Evolutionary conservation across 2,888 invertebrate genomes (phyloP), one percentile per base, ranked within the genome.

Genomic region (Phyto melanocephala): DNA sequence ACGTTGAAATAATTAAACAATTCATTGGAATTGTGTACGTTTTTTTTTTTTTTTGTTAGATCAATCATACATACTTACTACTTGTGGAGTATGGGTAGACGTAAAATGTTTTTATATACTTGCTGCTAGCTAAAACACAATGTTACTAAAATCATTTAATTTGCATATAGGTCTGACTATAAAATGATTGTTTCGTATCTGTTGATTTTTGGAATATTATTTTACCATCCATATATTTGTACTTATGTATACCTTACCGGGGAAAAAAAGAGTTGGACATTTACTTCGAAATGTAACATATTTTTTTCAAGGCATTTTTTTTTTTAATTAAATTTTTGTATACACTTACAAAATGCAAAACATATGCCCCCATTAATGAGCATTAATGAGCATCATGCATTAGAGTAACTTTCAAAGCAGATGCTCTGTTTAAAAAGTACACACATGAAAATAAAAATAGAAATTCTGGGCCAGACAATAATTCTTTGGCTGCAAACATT

Each of bases 1-100:
- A 80, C 79, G n/a, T 68, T 60, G 40, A 60, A 72, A 79, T 72
- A 72, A 79, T 72, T 72, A 79, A 79, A 67, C 67, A 72, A 60
- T 80, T 80, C 67, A 74, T 74, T 80, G 58, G 67, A 52, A 74
- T 74, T 54, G 58, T 50, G 62, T 54, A 54, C 24, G 15, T 50
- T 58, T 28, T 24, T 24, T 42, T 63, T 28, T 20, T 13, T 50
- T 58, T 28, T 24, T 24, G 8, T 63, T 28, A 5, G 56, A 28
- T 28, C 37, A 50, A 3, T 5, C 28, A 28, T 28, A 28, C 28
- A 28, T 28, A 28, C 60, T 37, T 5, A 60, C 45, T 22, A 70
- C 40, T 45, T 60, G 40, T 40, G 28, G 15, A 42, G 24, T 24
- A 11, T 15, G 8, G 24, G 42, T 15, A 40, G 15, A 13, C n/a